Evolutionary conservation across 2,113 vertebrate species (phyloP).

Genomic region (Dolichallabes microphthalmus): DNA sequence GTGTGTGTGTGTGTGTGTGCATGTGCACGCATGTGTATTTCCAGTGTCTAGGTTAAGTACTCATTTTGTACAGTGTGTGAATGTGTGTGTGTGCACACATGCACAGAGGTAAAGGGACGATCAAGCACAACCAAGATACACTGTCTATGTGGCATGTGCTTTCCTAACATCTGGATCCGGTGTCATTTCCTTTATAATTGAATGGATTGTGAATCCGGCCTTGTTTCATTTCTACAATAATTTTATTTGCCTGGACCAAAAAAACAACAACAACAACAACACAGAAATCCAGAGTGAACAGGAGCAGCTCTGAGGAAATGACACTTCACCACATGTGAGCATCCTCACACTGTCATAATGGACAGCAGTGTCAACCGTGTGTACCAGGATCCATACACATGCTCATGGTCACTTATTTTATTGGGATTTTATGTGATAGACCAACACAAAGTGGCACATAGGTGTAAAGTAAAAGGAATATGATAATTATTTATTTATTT

Average conservation of each 20-base stretch:
- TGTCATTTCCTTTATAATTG: conserved; percentile 4
- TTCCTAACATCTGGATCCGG: background rate
- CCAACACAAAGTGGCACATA: too few relatives aligned
- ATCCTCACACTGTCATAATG: background rate
- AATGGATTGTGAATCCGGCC: background rate
- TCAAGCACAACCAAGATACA: background rate
- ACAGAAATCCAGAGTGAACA: background rate
- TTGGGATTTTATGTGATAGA: too few relatives aligned
- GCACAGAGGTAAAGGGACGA: background rate
- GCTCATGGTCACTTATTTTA: background rate
- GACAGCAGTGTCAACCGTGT: background rate
- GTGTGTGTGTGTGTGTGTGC: background rate
- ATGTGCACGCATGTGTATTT: background rate
- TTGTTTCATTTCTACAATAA: background rate
- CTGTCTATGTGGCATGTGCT: background rate
- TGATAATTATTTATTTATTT: too few relatives aligned
- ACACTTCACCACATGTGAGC: background rate
- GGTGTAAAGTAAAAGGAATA: too few relatives aligned
- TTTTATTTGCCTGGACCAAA: background rate
- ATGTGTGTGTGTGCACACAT: background rate
- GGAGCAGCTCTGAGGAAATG: background rate
- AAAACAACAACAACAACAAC: background rate
- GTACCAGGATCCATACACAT: background rate
- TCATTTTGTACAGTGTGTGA: background rate
- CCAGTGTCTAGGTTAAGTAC: background rate